These are phyloP conservation scores for Abramis brama DNA, from an alignment of 2,113 vertebrate genomes.

Conservation along the genomic window DNA sequence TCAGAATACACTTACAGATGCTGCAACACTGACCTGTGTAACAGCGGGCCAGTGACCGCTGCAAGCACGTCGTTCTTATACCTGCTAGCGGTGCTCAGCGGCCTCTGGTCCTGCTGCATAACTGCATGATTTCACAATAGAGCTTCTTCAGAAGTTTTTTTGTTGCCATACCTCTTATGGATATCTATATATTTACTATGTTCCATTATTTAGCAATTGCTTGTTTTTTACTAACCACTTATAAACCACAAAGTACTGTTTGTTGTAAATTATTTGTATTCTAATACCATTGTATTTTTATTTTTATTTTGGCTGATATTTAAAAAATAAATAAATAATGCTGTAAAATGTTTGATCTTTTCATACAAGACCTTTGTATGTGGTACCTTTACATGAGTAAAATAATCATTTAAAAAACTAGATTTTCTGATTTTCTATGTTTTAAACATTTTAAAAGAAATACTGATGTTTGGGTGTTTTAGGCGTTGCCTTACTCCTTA, in stretches of 20 bases:
- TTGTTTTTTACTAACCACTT: neutral
- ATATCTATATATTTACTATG: conserved; percentile 5
- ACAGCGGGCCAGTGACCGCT: conserved; percentile 53
- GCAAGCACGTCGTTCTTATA: conserved; percentile 23
- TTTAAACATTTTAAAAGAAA: neutral
- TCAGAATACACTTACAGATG: conserved; percentile 73
- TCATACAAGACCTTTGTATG: conserved; percentile 1
- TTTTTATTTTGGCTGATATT: neutral
- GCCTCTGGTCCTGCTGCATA: conserved; percentile 53
- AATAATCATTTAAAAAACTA: neutral
- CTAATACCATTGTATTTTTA: neutral
- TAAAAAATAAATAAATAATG: neutral
- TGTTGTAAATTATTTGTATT: conserved; percentile 2
- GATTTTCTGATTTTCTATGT: neutral
- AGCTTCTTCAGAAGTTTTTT: neutral
- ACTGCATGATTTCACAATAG: conserved; percentile 30
- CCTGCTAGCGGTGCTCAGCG: conserved; percentile 59
- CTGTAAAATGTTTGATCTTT: neutral
- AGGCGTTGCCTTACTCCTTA: neutral
- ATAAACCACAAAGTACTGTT: neutral
- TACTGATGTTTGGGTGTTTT: neutral
- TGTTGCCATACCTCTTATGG: neutral
- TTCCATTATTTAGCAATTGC: neutral
- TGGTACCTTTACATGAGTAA: conserved; percentile 1
- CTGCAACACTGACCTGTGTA: conserved; percentile 78